Evolutionary conservation across 2,113 vertebrate genomes (phyloP).

Genomic region (Circaetus gallicus): DNA sequence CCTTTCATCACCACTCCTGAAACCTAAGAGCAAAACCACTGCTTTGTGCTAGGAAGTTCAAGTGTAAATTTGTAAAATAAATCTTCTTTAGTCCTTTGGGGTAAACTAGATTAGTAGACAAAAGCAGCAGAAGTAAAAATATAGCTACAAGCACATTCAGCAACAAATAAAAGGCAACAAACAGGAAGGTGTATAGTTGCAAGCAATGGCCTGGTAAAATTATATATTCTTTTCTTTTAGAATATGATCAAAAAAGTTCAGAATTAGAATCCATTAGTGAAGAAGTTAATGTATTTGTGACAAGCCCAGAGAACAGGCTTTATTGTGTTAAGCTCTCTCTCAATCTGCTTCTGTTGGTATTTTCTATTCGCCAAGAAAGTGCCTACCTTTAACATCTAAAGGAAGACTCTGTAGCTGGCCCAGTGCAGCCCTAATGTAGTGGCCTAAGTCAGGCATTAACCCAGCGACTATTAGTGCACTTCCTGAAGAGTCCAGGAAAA

Average conservation of each 20-base stretch:
- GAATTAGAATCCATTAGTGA: neutral
- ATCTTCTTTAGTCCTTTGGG: neutral
- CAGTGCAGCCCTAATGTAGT: neutral
- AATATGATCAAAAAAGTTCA: neutral
- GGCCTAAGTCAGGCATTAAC: neutral
- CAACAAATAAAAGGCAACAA: neutral
- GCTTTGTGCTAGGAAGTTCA: neutral
- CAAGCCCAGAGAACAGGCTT: neutral
- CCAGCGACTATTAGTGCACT: neutral
- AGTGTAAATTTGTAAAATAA: conserved; percentile 24
- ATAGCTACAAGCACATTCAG: neutral
- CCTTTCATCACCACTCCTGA: neutral
- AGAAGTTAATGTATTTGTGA: neutral
- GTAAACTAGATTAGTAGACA: neutral
- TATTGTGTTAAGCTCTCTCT: neutral
- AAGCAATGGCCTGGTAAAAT: neutral
- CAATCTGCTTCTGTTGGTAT: neutral
- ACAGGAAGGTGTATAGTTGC: neutral
- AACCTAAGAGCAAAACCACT: neutral
- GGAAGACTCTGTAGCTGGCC: neutral
- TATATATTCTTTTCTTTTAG: neutral
- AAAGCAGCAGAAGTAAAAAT: neutral
- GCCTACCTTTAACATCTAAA: neutral
- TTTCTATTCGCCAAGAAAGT: neutral
- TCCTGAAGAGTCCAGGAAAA: neutral